These are phyloP conservation scores for Amblyjoppa fuscipennis DNA, from an alignment of 2,888 invertebrate species.

Conservation along the genomic window DNA sequence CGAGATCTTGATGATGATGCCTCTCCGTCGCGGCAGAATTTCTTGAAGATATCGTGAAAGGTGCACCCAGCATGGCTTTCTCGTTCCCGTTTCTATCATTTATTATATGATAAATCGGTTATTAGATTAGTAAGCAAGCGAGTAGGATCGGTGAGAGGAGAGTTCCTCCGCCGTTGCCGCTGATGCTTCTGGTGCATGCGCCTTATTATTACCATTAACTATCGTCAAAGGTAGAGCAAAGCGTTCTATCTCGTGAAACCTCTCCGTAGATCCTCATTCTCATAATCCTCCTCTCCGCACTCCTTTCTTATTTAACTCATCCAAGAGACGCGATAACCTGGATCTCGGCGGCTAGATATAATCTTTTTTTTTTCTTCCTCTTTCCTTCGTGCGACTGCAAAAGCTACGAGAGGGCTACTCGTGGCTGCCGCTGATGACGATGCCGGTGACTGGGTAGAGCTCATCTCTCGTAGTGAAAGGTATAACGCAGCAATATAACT, in stretches of 20 bases:
- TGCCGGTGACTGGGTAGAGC: slow-evolving; percentile 11
- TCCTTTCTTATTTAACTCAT: slow-evolving; percentile 38
- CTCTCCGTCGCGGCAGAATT: slow-evolving; percentile 48
- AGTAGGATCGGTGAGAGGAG: slow-evolving; percentile 19
- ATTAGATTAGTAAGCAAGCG: slow-evolving; percentile 52
- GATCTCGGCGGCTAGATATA: slow-evolving; percentile 34
- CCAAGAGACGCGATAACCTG: slow-evolving; percentile 49
- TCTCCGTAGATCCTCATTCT: slow-evolving; percentile 45
- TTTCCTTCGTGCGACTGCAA: slow-evolving; percentile 17
- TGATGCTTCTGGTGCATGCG: slow-evolving; percentile 32
- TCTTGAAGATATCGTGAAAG: slow-evolving; percentile 37
- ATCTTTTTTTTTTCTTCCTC: background rate
- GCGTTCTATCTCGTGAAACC: slow-evolving; percentile 36
- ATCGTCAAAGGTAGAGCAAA: slow-evolving; percentile 66
- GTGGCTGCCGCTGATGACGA: slow-evolving; percentile 4
- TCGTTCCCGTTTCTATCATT: slow-evolving; percentile 61
- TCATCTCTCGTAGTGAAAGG: slow-evolving; percentile 44
- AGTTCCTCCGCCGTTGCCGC: background rate
- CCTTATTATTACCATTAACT: slow-evolving; percentile 55
- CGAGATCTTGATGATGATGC: slow-evolving; percentile 56
- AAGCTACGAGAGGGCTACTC: slow-evolving; percentile 22
- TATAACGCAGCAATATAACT: slow-evolving; percentile 26
- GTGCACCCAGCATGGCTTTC: slow-evolving; percentile 33
- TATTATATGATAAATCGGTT: slow-evolving; percentile 64
- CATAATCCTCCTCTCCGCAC: slow-evolving; percentile 22